Evolutionary conservation across 2,888 invertebrate species (phyloP).

Genomic region (Pilophorus perplexus): DNA sequence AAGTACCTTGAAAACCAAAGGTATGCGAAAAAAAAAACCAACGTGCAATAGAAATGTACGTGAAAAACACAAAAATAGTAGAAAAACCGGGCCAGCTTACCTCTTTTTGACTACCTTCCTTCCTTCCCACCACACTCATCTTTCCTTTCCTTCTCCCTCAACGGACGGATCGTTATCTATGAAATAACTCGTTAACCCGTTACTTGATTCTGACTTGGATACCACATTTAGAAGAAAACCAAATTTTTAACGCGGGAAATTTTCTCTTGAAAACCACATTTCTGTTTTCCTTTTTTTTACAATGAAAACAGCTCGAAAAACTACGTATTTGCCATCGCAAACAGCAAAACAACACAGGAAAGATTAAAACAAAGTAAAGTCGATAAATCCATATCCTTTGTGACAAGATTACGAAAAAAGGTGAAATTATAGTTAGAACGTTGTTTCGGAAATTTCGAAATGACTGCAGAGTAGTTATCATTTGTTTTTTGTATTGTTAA

Average conservation of each 20-base stretch:
- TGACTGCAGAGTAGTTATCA: conserved; percentile 42
- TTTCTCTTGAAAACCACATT: neutral
- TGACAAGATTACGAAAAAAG: conserved; percentile 37
- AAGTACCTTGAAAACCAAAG: neutral
- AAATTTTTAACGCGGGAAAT: no score
- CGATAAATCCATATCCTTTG: conserved; percentile 35
- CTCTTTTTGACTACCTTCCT: neutral
- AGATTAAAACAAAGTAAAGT: neutral
- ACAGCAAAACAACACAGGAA: conserved; percentile 13
- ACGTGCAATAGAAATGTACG: neutral
- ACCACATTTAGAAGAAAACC: no score
- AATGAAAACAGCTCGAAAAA: conserved; percentile 31
- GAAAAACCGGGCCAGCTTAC: neutral
- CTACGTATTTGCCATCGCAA: conserved; percentile 25
- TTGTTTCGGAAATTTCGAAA: conserved; percentile 17
- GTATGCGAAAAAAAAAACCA: conserved; percentile 2
- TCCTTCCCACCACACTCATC: neutral
- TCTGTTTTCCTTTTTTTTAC: neutral
- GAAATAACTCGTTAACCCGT: no score
- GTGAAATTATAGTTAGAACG: conserved; percentile 42
- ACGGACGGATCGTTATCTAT: neutral
- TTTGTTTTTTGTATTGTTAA: conserved; percentile 42
- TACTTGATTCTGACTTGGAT: no score
- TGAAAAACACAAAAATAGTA: conserved; percentile 12
- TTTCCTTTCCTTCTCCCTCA: neutral